Base-by-base conservation (phyloP, 2,113 vertebrate species). In the Polyodon spathula region DNA sequence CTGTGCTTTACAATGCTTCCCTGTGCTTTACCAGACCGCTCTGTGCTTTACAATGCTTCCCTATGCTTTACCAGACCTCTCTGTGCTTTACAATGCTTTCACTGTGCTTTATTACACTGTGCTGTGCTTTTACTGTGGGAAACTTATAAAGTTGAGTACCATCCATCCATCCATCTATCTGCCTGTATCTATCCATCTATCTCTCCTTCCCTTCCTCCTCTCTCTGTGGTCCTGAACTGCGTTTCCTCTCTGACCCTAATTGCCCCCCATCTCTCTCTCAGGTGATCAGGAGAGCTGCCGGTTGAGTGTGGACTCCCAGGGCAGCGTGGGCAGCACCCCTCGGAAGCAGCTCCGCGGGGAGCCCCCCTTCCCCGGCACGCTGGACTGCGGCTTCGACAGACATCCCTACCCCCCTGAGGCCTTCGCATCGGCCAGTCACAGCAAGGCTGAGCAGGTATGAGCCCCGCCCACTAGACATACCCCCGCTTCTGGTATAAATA, bases 351-450 rank as follows among this genome's bases (percentile, higher is more conserved):
- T 41, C 12, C 16, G 56, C 37, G 27, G 12, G 37, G 16, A 1
- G 17, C 12, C 9, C 27, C 38, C 11, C 12, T 56, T 40, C 10
- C 40, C 54, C 37, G 89, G 90, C 61, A 89, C 88, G 43, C 78
- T 93, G 9, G 92, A 94, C 72, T 92, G 91, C 4, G 86, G 89
- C 0, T 93, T 93, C 0, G 90, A 95, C 52, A 79, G 91, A 4
- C 91, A 90, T 68, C 89, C 86, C 76, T 93, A 90, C 58, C 70
- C 87, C 4, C 59, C 86, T 0, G 92, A 94, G 62, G 74, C 88
- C 11, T 94, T 92, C 5, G 60, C 82, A 59, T 78, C 86, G 16
- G 65, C 78, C 4, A 68, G 83, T 40, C 81, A 90, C 58, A 66
- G 84, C 75, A 95, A 95, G 73, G 74, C 86, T 1, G 91, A 95